Percentiles rank a stretch among this genome's conserved stretches.
These are phyloP conservation scores for Diachrysia chrysitis DNA, from an alignment of 2,888 invertebrate species.

Conservation along the genomic window DNA sequence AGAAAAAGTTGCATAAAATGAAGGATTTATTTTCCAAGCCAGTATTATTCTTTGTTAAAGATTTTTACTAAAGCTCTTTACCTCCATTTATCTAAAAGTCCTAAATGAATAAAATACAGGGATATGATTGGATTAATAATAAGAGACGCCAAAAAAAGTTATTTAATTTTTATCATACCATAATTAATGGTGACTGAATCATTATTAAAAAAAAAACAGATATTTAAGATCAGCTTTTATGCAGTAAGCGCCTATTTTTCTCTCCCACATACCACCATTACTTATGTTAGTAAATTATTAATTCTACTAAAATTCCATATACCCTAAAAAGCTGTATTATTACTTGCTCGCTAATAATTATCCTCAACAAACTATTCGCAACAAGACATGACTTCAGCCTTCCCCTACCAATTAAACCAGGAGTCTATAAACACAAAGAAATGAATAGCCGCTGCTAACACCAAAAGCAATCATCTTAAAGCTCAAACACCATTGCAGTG, in stretches of 20 bases:
- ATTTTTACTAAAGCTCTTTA: background rate
- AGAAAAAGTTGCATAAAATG: slow-evolving; percentile 19
- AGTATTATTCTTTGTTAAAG: background rate
- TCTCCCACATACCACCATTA: too few species aligned
- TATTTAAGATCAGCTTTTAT: too few species aligned
- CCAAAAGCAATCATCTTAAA: slow-evolving; percentile 65
- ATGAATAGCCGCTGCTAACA: slow-evolving; percentile 60
- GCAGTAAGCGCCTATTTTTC: too few species aligned
- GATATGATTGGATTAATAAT: too few species aligned
- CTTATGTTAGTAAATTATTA: too few species aligned
- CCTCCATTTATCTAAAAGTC: background rate
- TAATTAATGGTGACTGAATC: too few species aligned
- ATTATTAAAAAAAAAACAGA: too few species aligned
- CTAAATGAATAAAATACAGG: background rate
- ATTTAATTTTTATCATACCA: too few species aligned
- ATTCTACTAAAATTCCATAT: too few species aligned
- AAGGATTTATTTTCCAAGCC: background rate
- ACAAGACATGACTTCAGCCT: slow-evolving; percentile 34
- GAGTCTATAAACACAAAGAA: slow-evolving; percentile 43
- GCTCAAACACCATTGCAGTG: slow-evolving; percentile 67
- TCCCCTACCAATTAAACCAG: slow-evolving; percentile 39
- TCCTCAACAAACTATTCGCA: slow-evolving; percentile 17
- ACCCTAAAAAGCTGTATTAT: too few species aligned
- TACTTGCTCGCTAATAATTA: too few species aligned
- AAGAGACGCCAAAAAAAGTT: too few species aligned